These are phyloP conservation scores for Carapus acus DNA, from an alignment of 2,797 vertebrate genomes.

Conservation along the genomic window DNA sequence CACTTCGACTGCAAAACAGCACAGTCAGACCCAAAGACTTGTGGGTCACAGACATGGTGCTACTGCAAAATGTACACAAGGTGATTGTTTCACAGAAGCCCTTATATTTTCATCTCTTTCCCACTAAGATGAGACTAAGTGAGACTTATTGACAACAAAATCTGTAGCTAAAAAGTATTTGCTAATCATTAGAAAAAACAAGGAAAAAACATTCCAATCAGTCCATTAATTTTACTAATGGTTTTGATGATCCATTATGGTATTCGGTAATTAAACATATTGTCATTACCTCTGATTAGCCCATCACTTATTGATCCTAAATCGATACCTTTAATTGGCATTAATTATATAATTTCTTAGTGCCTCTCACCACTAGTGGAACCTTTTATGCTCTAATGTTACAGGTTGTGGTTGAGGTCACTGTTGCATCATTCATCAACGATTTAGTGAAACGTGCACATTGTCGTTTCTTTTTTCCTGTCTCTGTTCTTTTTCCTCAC, in stretches of 20 bases:
- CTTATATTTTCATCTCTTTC: too few species aligned
- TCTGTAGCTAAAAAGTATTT: too few species aligned
- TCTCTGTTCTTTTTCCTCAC: not conserved
- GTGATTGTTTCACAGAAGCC: too few species aligned
- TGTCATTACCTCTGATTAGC: slow-evolving; percentile 15
- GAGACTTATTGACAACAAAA: too few species aligned
- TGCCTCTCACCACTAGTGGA: too few species aligned
- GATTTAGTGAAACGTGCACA: too few species aligned
- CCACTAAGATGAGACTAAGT: too few species aligned
- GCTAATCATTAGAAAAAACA: too few species aligned
- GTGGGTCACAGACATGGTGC: slow-evolving; percentile 79
- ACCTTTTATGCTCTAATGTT: too few species aligned
- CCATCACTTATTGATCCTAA: slow-evolving; percentile 45
- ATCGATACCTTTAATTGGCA: slow-evolving; percentile 24
- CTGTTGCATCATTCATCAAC: too few species aligned
- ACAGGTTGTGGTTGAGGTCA: too few species aligned
- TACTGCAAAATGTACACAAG: slow-evolving; percentile 79
- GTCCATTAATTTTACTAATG: not conserved
- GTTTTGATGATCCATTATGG: slow-evolving; percentile 28
- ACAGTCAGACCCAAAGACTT: slow-evolving; percentile 74
- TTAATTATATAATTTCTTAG: too few species aligned
- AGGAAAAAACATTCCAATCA: slow-evolving; percentile 16
- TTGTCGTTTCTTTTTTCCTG: not conserved
- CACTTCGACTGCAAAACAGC: slow-evolving; percentile 71
- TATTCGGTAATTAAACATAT: slow-evolving; percentile 32